Conservation (phyloP, 2,888 invertebrate species). For the Eucera pruinosa region DNA sequence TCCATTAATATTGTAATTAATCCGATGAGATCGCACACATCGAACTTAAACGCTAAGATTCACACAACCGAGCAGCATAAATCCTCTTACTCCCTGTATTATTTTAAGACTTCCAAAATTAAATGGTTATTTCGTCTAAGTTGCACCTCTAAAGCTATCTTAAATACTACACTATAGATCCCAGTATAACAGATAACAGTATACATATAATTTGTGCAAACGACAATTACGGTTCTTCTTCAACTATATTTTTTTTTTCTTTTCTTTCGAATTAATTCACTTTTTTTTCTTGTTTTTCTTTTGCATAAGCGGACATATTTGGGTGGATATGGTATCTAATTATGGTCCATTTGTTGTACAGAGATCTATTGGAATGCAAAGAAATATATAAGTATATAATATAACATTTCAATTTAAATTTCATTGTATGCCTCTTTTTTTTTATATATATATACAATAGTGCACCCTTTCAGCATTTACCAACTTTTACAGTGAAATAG, state of each 20-base stretch:
- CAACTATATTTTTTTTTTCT: conserved; percentile 28
- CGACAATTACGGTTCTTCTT: conserved; percentile 57
- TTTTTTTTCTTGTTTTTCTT: conserved; percentile 34
- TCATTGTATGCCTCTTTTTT: conserved; percentile 69
- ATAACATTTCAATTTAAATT: conserved; percentile 67
- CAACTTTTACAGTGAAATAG: conserved; percentile 67
- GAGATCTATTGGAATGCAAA: conserved; percentile 74
- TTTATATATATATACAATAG: conserved; percentile 70
- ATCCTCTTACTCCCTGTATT: conserved; percentile 40
- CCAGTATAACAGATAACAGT: conserved; percentile 63
- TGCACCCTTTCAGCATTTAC: conserved; percentile 61
- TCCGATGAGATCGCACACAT: conserved; percentile 38
- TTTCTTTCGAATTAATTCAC: conserved; percentile 19
- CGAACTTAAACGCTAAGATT: conserved; percentile 51
- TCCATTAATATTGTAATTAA: conserved; percentile 30
- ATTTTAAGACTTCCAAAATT: conserved; percentile 44
- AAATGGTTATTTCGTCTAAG: conserved; percentile 34
- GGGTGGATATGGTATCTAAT: conserved; percentile 44
- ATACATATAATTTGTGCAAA: conserved; percentile 73
- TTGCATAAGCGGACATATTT: conserved; percentile 34
- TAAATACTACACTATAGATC: conserved; percentile 61
- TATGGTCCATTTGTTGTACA: conserved; percentile 58
- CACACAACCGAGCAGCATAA: conserved; percentile 55
- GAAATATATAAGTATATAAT: conserved; percentile 64
- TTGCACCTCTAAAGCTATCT: conserved; percentile 55